A percentile compares a stretch with the other conserved stretches of the same genome.
Conservation (phyloP, 2,888 invertebrate genomes). For the Anagyrus pseudococci region DNA sequence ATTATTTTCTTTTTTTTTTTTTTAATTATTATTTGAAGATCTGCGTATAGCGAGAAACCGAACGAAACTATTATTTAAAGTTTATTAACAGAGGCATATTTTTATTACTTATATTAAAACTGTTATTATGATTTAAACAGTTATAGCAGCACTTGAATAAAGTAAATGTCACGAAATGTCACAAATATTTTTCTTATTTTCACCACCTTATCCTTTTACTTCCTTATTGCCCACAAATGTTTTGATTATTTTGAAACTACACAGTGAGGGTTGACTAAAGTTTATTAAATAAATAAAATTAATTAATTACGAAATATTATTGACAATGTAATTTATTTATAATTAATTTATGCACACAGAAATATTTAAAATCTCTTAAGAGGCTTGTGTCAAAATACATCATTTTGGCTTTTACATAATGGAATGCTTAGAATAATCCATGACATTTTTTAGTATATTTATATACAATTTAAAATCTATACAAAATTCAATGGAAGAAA, state of each 20-base stretch:
- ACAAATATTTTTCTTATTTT: background rate
- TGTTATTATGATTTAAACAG: constrained; percentile 36
- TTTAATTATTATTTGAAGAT: constrained; percentile 19
- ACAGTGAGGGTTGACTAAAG: too few species aligned
- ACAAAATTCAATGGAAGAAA: constrained; percentile 32
- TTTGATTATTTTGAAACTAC: too few species aligned
- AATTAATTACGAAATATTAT: constrained; percentile 8
- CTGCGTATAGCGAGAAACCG: constrained; percentile 18
- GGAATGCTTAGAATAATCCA: constrained; percentile 34
- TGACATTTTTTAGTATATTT: constrained; percentile 19
- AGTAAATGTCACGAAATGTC: constrained; percentile 33
- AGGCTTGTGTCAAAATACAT: constrained; percentile 22
- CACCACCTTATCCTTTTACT: too few species aligned
- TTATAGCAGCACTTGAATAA: constrained; percentile 38
- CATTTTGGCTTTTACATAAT: constrained; percentile 29
- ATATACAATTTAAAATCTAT: constrained; percentile 35
- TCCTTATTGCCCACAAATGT: too few species aligned
- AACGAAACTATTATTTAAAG: constrained; percentile 28
- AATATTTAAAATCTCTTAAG: constrained; percentile 23
- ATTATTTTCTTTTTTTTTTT: constrained; percentile 14
- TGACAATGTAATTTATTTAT: constrained; percentile 33
- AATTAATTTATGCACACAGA: constrained; percentile 20
- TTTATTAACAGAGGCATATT: constrained; percentile 43
- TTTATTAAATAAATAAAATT: constrained; percentile 10
- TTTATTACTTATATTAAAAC: constrained; percentile 45